Percentiles rank a stretch among this genome's conserved stretches.
These are phyloP conservation scores for Trichoplusia ni DNA, from an alignment of 1,140 invertebrate species.

Conservation along the genomic window DNA sequence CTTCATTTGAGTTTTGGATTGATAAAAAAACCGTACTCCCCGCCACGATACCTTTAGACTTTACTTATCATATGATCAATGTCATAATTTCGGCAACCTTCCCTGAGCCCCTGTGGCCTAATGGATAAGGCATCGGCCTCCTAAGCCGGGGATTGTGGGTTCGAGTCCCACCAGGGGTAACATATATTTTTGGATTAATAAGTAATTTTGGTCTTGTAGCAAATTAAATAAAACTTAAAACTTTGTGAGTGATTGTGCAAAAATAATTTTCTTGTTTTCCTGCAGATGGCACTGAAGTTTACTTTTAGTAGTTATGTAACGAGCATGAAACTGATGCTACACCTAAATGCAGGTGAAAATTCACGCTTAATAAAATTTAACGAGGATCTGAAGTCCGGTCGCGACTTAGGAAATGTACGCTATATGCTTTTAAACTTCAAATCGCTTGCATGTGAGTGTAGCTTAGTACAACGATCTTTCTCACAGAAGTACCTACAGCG, in stretches of 20 bases:
- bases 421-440: neutral
- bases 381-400: slow-evolving; percentile 15
- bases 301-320: neutral
- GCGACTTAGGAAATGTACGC: slow-evolving; percentile 2
- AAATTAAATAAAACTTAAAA: too few species aligned
- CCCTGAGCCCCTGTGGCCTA: slow-evolving; percentile 53
- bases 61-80: neutral
- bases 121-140: slow-evolving; percentile 64
- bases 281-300: slow-evolving; percentile 37
- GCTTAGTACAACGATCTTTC: too few species aligned
- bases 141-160: slow-evolving; percentile 62
- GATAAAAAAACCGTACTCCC: neutral
- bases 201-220: too few species aligned
- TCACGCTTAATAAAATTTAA: slow-evolving; percentile 45
- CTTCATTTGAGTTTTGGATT: too few species aligned
- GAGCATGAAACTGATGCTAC: neutral
- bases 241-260: too few species aligned
- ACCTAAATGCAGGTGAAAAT: slow-evolving; percentile 20
- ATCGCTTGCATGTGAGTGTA: too few species aligned
- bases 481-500: too few species aligned
- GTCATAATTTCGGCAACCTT: slow-evolving; percentile 17
- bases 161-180: slow-evolving; percentile 60
- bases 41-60: neutral
- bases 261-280: neutral
- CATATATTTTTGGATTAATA: neutral